Conservation (phyloP, 2,888 invertebrate genomes). For the Drosophila pseudotakahashii region DNA sequence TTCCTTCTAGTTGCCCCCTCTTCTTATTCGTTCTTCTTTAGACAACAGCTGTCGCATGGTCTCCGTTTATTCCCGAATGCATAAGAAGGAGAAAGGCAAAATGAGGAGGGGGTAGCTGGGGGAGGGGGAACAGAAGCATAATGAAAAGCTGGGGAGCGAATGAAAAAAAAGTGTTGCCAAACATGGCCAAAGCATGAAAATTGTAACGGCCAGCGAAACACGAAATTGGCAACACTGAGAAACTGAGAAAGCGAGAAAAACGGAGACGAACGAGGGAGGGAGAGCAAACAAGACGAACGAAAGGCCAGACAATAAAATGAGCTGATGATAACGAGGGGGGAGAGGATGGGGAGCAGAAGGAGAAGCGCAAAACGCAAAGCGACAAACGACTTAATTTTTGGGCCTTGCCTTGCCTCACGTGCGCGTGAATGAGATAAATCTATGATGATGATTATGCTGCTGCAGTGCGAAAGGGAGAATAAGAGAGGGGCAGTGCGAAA, state of each 20-base stretch:
- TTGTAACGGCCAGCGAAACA: constrained; percentile 46
- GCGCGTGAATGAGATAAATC: constrained; percentile 77
- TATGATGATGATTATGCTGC: constrained; percentile 69
- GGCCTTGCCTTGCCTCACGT: constrained; percentile 70
- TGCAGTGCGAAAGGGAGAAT: constrained; percentile 35
- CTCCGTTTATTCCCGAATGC: constrained; percentile 8
- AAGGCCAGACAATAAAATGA: constrained; percentile 38
- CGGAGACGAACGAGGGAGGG: constrained; percentile 6
- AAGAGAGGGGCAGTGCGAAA: constrained; percentile 17
- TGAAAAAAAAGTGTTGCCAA: constrained; percentile 54
- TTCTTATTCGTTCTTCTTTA: background rate
- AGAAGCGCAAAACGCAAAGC: constrained; percentile 32
- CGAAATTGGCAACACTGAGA: constrained; percentile 40
- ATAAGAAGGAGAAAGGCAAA: background rate
- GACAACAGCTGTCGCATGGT: constrained; percentile 38
- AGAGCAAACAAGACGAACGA: constrained; percentile 24
- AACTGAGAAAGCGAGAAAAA: constrained; percentile 7
- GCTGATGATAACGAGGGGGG: constrained; percentile 43
- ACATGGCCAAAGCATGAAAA: constrained; percentile 46
- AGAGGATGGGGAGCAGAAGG: constrained; percentile 13
- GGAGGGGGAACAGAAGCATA: background rate
- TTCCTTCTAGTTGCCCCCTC: background rate
- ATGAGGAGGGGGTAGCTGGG: background rate
- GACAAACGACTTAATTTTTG: constrained; percentile 66
- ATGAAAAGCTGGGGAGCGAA: constrained; percentile 10